Conservation (phyloP, 1,140 invertebrate genomes). For the Leptonema lineaticorne region DNA sequence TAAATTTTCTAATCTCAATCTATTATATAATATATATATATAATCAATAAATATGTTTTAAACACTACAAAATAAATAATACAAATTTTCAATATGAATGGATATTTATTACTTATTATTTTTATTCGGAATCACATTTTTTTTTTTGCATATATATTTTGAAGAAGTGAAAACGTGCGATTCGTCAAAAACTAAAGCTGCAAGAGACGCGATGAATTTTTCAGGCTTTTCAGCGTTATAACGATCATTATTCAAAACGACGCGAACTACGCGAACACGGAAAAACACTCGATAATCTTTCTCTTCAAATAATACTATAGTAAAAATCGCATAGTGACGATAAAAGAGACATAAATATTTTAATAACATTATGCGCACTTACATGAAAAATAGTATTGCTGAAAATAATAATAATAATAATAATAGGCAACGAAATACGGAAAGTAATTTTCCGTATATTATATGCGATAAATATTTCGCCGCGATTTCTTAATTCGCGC, state of each 20-base stretch:
- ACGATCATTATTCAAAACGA: slow-evolving; percentile 27
- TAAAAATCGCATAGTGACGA: background rate
- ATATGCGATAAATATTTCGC: background rate
- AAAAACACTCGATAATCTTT: slow-evolving; percentile 26
- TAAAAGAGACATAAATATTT: background rate
- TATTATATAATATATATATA: too few species aligned
- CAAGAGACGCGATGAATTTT: slow-evolving; percentile 24
- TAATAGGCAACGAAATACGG: background rate
- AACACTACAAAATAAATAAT: too few species aligned
- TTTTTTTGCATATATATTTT: too few species aligned
- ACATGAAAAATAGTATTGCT: background rate
- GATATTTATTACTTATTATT: too few species aligned
- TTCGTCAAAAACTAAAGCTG: slow-evolving; percentile 18
- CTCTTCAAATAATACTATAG: slow-evolving; percentile 15
- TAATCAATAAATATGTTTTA: too few species aligned
- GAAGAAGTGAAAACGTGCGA: too few species aligned
- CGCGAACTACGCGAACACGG: slow-evolving; percentile 13
- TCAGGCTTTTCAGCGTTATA: slow-evolving; percentile 26
- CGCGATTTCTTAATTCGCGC: background rate
- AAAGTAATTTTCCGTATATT: too few species aligned
- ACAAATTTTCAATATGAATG: too few species aligned
- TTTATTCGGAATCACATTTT: too few species aligned
- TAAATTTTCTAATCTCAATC: too few species aligned
- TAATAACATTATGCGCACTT: background rate
- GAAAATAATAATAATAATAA: background rate